phyloP scores from a whole-genome alignment of 30 jellyfish, hydroid and myxozoan genomes.

The Rhopilema esculentum region DNA sequence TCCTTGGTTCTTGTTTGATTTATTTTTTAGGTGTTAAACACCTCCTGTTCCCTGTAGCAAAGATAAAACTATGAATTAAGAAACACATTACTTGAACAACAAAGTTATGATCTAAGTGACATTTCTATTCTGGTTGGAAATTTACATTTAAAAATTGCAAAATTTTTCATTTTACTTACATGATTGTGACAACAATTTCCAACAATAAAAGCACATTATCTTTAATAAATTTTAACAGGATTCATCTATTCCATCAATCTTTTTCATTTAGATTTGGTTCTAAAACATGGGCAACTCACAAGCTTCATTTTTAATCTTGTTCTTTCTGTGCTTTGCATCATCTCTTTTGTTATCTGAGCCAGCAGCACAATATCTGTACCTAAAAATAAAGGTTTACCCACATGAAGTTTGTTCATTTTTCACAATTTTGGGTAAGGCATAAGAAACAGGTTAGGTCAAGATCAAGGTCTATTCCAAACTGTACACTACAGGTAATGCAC shows the following conservation, averaged over 20 bases:
- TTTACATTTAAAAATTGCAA: not conserved
- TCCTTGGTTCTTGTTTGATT: constrained; percentile 4
- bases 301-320: not conserved
- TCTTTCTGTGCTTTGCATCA: not conserved
- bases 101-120: not conserved
- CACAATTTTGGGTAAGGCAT: not conserved
- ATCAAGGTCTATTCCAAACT: not conserved
- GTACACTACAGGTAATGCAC: not conserved
- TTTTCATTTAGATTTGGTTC: not conserved
- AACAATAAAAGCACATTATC: not conserved
- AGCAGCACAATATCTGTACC: constrained; percentile 8
- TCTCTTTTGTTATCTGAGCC: constrained; percentile 3
- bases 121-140: not conserved
- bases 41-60: constrained; percentile 11
- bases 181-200: not conserved
- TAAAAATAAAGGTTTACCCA: not conserved
- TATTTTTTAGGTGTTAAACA: constrained; percentile 6
- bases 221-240: not conserved
- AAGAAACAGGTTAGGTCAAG: not conserved
- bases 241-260: not conserved
- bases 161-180: not conserved
- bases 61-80: constrained; percentile 4
- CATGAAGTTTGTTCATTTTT: not conserved
- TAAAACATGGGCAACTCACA: constrained; percentile 12
- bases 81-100: not conserved